Conservation (phyloP, 2,888 invertebrate genomes). For the Amphipyra tragopoginis region DNA sequence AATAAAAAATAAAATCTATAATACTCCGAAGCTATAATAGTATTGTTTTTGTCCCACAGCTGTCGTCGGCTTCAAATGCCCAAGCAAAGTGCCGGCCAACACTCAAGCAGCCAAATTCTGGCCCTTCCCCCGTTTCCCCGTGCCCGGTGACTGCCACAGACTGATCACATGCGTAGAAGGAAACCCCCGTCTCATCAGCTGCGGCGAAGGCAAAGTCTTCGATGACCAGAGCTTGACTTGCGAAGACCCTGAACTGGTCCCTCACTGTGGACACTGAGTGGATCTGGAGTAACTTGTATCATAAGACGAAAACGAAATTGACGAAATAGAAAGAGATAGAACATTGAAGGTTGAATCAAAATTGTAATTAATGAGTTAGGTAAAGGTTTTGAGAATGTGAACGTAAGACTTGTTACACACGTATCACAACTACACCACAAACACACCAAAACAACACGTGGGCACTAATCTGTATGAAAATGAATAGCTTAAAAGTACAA, state of each 20-base stretch:
- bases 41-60: conserved; percentile 85
- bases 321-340: conserved; percentile 2
- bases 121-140: conserved; percentile 97
- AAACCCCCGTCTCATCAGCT: conserved; percentile 95
- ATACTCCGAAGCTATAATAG: no score
- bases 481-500: no score
- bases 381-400: background rate
- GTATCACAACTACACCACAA: no score
- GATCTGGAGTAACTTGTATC: conserved; percentile 55
- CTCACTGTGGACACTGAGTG: conserved; percentile 84
- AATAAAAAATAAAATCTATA: no score
- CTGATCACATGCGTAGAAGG: conserved; percentile 97
- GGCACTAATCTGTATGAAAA: no score
- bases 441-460: no score
- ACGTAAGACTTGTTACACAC: no score
- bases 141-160: conserved; percentile 95
- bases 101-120: conserved; percentile 96
- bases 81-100: conserved; percentile 94
- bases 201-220: conserved; percentile 96
- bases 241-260: conserved; percentile 93
- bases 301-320: conserved; percentile 74
- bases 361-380: conserved; percentile 7
- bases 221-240: conserved; percentile 95
- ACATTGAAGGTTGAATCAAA: background rate
- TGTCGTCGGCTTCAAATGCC: conserved; percentile 97